A percentile compares a stretch with the other conserved stretches of the same genome.
These are phyloP conservation scores for Drosophila rufa DNA, from an alignment of 1,140 invertebrate genomes.

Conservation along the genomic window DNA sequence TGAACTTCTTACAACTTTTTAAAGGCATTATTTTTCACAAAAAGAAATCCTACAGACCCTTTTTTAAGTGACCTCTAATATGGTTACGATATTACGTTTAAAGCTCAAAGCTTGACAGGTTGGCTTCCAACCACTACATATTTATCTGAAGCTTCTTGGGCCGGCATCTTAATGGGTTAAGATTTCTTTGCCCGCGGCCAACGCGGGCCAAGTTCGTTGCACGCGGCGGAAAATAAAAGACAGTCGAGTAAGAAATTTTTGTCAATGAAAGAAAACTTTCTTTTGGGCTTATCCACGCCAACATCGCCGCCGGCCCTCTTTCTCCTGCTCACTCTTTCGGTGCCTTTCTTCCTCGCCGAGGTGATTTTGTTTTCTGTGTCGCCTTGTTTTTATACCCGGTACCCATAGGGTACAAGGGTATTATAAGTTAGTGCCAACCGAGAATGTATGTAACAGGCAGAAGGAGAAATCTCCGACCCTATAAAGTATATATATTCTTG, in stretches of 20 bases:
- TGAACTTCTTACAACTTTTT: neutral
- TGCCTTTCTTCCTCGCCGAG: slow-evolving; percentile 20
- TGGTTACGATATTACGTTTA: neutral
- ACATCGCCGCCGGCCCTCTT: slow-evolving; percentile 51
- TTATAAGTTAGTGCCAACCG: no score
- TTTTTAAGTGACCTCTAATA: neutral
- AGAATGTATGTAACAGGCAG: no score
- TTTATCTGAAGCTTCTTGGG: neutral
- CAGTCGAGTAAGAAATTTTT: slow-evolving; percentile 60
- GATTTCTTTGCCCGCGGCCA: slow-evolving; percentile 23
- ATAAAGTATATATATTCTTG: no score
- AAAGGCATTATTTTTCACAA: neutral
- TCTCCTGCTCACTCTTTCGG: slow-evolving; percentile 28
- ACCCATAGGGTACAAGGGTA: no score
- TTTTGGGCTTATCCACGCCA: slow-evolving; percentile 76
- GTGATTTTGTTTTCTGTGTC: slow-evolving; percentile 53
- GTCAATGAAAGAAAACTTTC: slow-evolving; percentile 82
- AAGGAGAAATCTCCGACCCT: no score
- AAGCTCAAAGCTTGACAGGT: neutral
- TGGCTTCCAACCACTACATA: neutral
- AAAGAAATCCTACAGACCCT: neutral
- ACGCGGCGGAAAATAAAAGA: slow-evolving; percentile 55
- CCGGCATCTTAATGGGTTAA: slow-evolving; percentile 45
- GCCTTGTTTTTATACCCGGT: slow-evolving; percentile 19
- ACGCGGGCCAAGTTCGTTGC: slow-evolving; percentile 68